Base-by-base conservation (phyloP, 2,797 vertebrate genomes). In the Atherinosoma microstoma region DNA sequence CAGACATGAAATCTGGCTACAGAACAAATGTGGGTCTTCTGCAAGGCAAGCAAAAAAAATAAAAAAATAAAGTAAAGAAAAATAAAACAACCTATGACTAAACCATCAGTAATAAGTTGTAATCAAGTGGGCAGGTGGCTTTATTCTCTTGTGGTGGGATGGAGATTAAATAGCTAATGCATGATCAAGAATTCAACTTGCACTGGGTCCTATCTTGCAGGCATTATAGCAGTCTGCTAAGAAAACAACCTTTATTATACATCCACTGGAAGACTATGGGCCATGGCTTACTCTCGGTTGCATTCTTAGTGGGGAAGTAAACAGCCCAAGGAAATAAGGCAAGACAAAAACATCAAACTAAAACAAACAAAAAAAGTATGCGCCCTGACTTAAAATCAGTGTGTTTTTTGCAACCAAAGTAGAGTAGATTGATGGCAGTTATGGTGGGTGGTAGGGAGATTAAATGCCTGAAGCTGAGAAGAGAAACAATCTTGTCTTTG, bases 1-100 rank as follows among this genome's bases (percentile, higher is more conserved):
- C 79, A 84, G 73, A 75, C 58, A 49, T 64, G 16, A 71, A 84
- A 78, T 77, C 36, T 85, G 76, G 70, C 67, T 6, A 42, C 8
- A n/a, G 45, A 72, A 68, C 72, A 83, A 80, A 82, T 75, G 34
- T 49, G 29, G 15, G 51, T 16, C 64, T 69, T 72, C 57, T 73
- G 58, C 75, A 79, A 80, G 53, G 22, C 70, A 58, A 20, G 38
- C 60, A 71, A 66, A 11, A 51, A 65, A 27, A 15, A 15, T 51
- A 58, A 32, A 51, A 9, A n/a, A 49, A 60, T 51, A 30, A 54
- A 45, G 2, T 2, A 24, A 51, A 45, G n/a, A 35, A 13, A 29
- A 47, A 49, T 49, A 60, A 54, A 6, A 7, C 45, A 38, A 32
- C 18, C 10, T 22, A 67, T 62, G 40, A 30, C 18, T 18, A 20